Conservation (phyloP, 2,888 invertebrate species). For the Timandra comae region DNA sequence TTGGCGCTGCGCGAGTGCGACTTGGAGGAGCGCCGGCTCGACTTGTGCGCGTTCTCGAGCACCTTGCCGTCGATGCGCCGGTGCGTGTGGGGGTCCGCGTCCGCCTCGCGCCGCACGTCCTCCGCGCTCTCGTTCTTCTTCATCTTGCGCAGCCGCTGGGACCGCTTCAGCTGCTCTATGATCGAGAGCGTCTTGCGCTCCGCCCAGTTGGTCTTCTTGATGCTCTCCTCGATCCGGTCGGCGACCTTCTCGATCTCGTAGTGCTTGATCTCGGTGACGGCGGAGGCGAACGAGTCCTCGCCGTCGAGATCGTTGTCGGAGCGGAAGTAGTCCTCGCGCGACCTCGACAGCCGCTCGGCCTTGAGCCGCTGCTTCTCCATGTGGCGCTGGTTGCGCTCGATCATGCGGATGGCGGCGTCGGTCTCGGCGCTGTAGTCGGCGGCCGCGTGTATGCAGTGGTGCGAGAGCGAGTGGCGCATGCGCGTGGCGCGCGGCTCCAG, state of each 20-base stretch:
- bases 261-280: slow-evolving; percentile 35
- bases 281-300: slow-evolving; percentile 36
- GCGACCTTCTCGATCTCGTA: slow-evolving; percentile 59
- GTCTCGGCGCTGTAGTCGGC: slow-evolving; percentile 78
- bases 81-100: slow-evolving; percentile 57
- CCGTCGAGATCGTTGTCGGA: slow-evolving; percentile 61
- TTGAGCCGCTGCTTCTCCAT: slow-evolving; percentile 76
- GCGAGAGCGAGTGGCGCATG: slow-evolving; percentile 64
- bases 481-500: slow-evolving; percentile 60
- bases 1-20: slow-evolving; percentile 79
- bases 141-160: slow-evolving; percentile 58
- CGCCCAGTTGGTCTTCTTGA: slow-evolving; percentile 71
- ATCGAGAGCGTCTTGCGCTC: slow-evolving; percentile 67
- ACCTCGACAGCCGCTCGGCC: slow-evolving; percentile 54
- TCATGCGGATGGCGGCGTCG: slow-evolving; percentile 74
- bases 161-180: slow-evolving; percentile 64
- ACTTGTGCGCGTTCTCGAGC: slow-evolving; percentile 73
- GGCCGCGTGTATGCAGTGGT: slow-evolving; percentile 62
- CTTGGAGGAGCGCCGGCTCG: slow-evolving; percentile 63
- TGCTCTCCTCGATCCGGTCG: slow-evolving; percentile 63
- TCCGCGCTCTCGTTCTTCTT: slow-evolving; percentile 65
- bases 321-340: slow-evolving; percentile 60
- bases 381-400: slow-evolving; percentile 77
- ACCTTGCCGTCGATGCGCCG: slow-evolving; percentile 71
- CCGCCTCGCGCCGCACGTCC: slow-evolving; percentile 67